Percentiles rank a stretch among this genome's conserved stretches.
Evolutionary conservation across 1,140 invertebrate species (phyloP).

Genomic region (Pseudomyrmex flavicornis): DNA sequence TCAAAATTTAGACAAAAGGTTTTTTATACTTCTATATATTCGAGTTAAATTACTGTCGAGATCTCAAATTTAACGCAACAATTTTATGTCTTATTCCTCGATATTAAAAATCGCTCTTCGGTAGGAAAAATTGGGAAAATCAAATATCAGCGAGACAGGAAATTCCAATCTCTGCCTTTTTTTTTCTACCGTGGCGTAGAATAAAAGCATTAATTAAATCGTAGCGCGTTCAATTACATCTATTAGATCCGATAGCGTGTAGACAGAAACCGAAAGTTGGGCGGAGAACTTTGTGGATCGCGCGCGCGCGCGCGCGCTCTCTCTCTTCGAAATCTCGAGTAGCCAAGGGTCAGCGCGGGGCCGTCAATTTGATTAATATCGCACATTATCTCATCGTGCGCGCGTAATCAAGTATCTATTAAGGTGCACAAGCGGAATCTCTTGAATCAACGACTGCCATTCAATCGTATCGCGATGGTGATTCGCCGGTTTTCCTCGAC

Average conservation of each 20-base stretch:
- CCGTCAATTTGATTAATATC: slow-evolving; percentile 58
- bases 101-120: not conserved
- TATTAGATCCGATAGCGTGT: slow-evolving; percentile 5
- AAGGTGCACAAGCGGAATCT: slow-evolving; percentile 46
- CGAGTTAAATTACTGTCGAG: not conserved
- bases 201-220: slow-evolving; percentile 18
- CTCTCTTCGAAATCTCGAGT: slow-evolving; percentile 32
- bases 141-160: not conserved
- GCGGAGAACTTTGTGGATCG: slow-evolving; percentile 1
- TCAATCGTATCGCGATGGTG: slow-evolving; percentile 57
- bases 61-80: not conserved
- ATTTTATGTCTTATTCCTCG: not conserved
- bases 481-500: slow-evolving; percentile 66
- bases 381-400: slow-evolving; percentile 49
- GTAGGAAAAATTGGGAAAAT: not conserved
- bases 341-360: not conserved
- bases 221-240: not conserved
- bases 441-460: slow-evolving; percentile 63
- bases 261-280: slow-evolving; percentile 8
- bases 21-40: not conserved
- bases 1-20: not conserved
- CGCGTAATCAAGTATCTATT: slow-evolving; percentile 59
- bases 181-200: not conserved
- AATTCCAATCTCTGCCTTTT: not conserved
- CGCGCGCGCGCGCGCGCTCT: no score